Evolutionary conservation across 2,797 vertebrate species (phyloP), one percentile per base, ranked within the genome.

Genomic region (Apogon talboti): DNA sequence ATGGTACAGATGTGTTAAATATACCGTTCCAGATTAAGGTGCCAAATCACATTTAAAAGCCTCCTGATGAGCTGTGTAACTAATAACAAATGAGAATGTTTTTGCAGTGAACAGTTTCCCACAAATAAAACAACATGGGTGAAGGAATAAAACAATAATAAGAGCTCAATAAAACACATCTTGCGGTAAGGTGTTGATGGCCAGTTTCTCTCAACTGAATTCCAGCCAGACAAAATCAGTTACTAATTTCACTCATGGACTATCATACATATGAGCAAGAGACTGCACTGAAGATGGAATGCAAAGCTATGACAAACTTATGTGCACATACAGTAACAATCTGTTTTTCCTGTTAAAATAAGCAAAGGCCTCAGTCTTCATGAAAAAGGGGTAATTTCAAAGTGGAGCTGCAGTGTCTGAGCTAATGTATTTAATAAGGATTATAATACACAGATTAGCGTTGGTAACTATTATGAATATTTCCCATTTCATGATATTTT

Each of bases 61-160:
- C 28, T 37, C n/a, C 35, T 11, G 15, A 21, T 16, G 0, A 44
- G 9, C 44, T 38, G n/a, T n/a, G 11, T 14, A 11, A 13, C 33
- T n/a, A 28, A 3, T 7, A 30, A 41, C 6, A 50, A 42, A 43
- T 12, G 4, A 41, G 9, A 4, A n/a, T n/a, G 37, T 58, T 37
- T 55, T 14, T 8, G 13, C 21, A 16, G 16, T 2, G 0, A 9
- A 30, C 57, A 48, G 6, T 45, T 41, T 49, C 14, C 4, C 13
- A 37, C 35, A 50, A 37, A 58, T 55, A 41, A 47, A 64, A 51
- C 33, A 37, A 57, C n/a, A 46, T 2, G 9, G 45, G 37, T 3
- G 18, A 72, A 7, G 58, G 43, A 66, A n/a, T n/a, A 15, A 9
- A n/a, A n/a, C 13, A 13, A 48, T 6, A 13, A 48, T 6, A 37